phyloP scores from a whole-genome alignment of 2,888 invertebrate genomes.

The Hirtodrosophila duncani region DNA sequence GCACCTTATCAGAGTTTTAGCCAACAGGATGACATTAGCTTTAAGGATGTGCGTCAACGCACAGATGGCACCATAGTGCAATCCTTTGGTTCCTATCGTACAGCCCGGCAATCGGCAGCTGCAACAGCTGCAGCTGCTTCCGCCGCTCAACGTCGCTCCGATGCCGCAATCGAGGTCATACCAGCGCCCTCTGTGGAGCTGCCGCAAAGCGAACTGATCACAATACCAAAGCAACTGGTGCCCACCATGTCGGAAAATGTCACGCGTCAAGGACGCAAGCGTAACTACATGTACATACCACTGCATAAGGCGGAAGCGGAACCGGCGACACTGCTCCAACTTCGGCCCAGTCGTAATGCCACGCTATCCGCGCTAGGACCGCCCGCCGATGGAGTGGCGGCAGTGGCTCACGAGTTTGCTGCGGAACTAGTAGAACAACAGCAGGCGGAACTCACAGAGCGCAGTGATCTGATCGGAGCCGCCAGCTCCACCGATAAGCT shows the following conservation, averaged over 20 bases:
- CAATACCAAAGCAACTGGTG: constrained; percentile 73
- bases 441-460: constrained; percentile 52
- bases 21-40: constrained; percentile 75
- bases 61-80: constrained; percentile 74
- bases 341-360: constrained; percentile 68
- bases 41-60: constrained; percentile 70
- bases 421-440: constrained; percentile 49
- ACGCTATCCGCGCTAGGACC: constrained; percentile 70
- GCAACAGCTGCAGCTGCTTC: constrained; percentile 1
- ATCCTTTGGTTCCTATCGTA: constrained; percentile 76
- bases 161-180: constrained; percentile 59
- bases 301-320: constrained; percentile 48
- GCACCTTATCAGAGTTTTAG: constrained; percentile 77
- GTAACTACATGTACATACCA: constrained; percentile 77
- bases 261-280: constrained; percentile 57
- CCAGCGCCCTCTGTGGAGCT: constrained; percentile 67
- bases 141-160: constrained; percentile 67
- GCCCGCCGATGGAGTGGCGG: constrained; percentile 64
- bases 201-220: constrained; percentile 63
- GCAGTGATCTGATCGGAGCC: constrained; percentile 56
- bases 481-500: constrained; percentile 50
- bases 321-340: constrained; percentile 43
- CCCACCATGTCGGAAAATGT: constrained; percentile 64
- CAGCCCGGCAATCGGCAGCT: constrained; percentile 40
- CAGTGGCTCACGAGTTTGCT: constrained; percentile 61